Conservation (phyloP, 2,113 vertebrate genomes). For the Nettapus auritus region DNA sequence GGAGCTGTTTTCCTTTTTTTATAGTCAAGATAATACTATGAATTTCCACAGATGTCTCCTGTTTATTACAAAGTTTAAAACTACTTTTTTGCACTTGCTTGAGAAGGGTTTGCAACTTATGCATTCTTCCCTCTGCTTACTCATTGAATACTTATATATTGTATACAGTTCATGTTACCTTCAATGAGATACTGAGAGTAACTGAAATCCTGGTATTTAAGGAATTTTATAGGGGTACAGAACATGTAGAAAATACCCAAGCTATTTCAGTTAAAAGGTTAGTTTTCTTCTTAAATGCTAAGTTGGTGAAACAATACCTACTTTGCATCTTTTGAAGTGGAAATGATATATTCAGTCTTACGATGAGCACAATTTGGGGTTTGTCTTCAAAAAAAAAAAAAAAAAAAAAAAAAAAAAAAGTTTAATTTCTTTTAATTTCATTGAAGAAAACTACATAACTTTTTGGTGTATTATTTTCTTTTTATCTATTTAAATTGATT, state of each 20-base stretch:
- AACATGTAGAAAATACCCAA: background rate
- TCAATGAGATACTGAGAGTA: background rate
- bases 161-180: background rate
- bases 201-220: background rate
- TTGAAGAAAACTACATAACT: background rate
- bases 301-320: background rate
- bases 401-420: rapidly evolving
- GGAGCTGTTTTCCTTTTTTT: background rate
- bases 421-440: background rate
- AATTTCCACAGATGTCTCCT: background rate
- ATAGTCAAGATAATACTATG: background rate
- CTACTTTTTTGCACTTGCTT: background rate
- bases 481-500: background rate
- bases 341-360: background rate
- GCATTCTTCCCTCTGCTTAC: background rate
- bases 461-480: background rate
- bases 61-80: background rate
- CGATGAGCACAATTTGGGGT: rapidly evolving
- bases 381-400: background rate
- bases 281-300: background rate
- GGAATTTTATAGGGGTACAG: background rate
- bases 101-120: background rate
- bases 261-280: background rate
- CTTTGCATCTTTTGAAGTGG: background rate
- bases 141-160: background rate